Evolutionary conservation across 2,888 invertebrate genomes (phyloP), one percentile per base, ranked within the genome.

Genomic region (Bugula neritina): DNA sequence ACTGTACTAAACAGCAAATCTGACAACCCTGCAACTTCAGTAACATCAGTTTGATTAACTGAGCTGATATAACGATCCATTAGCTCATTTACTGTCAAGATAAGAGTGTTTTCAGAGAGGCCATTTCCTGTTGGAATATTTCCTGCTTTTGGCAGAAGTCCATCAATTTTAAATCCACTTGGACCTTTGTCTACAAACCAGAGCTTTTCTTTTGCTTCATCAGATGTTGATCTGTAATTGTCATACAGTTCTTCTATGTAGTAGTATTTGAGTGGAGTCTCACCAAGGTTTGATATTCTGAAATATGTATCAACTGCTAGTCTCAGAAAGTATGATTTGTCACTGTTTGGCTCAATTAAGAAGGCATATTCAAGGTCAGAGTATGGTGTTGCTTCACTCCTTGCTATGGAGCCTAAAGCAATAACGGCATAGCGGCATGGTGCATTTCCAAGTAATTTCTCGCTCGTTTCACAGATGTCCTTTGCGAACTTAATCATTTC

Each of bases 91-190:
- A 63, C 63, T 31, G 63, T 29, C 2, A 63, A 3, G 5, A 31
- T 63, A 13, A 63, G 31, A 31, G 63, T 63, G 10, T 29, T 27
- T n/a, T 25, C 63, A 1, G 63, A 25, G 10, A 63, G 31, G 31
- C 63, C 63, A 63, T 63, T 63, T 63, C 63, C 63, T 63, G 63
- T 63, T 10, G 63, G 63, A 17, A 63, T 63, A n/a, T 63, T 63
- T 2, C 63, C 63, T 3, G 63, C 63, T 29, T 31, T 63, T 63
- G 63, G 63, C 34, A 34, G 10, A 29, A 63, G 63, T 3, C 63
- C 63, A 31, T 63, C 63, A 25, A 63, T 63, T 34, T 27, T 63
- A 34, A 63, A 63, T 13, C 63, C 63, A 3, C 63, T 13, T 10
- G 27, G 31, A 27, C 29, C 63, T 63, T 13, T 25, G 63, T 63